Evolutionary conservation across 2,113 vertebrate species (phyloP), one percentile per base, ranked within the genome.

Genomic region (Chionodraco myersi): DNA sequence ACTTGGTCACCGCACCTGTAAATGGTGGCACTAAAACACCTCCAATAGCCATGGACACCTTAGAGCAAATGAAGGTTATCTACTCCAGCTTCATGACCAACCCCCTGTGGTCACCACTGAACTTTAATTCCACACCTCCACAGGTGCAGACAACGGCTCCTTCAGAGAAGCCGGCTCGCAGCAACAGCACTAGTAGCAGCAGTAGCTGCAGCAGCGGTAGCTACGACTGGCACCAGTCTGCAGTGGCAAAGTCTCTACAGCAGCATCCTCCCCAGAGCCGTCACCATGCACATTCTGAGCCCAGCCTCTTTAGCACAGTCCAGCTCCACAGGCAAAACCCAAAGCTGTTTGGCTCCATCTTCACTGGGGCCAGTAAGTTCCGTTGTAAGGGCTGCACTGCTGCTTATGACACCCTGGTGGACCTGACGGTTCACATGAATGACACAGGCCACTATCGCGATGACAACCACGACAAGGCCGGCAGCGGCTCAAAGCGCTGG

Each of bases 51-150:
- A 90, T 96, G 1, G 97, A 99, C 85, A 99, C 97, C 65, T 95
- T 99, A 89, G 97, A 99, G 84, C 98, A 99, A 94, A 99, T 99
- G 97, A 99, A 99, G 92, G 97, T 97, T 0, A 97, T 99, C 62
- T 99, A 99, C 89, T 97, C 98, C 74, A 98, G 97, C 93, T 99
- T 99, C 86, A 95, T 99, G 30, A 97, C 97, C 77, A 97, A 96
- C 87, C 97, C 98, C 30, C 97, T 98, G 89, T 99, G 98, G 98
- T 97, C 98, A 52, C 96, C 95, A 36, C 95, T 98, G 86, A 97
- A 95, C 87, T 92, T 99, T 89, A 97, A 96, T 84, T 95, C 97
- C 83, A 95, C 91, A 0, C 79, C 71, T 2, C 75, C 87, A 23
- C 92, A 84, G 82, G 41, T 56, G 0, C 90, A 83, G 49, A 59